A percentile compares a stretch with the other conserved stretches of the same genome.
Evolutionary conservation across 2,888 invertebrate species (phyloP).

Genomic region (Eupithecia dodoneata): DNA sequence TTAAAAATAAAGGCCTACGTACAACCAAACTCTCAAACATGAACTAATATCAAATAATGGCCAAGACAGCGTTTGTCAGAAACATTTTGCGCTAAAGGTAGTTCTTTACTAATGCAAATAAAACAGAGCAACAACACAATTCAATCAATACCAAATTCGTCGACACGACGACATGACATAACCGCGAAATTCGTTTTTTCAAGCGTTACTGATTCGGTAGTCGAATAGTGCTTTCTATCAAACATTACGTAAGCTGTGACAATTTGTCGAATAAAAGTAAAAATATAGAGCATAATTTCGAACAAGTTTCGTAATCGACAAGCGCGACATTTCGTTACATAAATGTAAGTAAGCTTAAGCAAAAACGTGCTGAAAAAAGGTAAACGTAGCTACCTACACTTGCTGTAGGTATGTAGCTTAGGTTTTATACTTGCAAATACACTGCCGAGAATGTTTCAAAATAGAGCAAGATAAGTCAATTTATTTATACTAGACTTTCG

Average conservation of each 20-base stretch:
- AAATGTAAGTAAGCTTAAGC: not conserved
- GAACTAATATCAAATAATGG: not conserved
- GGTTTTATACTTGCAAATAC: not conserved
- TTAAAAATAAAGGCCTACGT: not conserved
- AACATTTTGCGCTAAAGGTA: not conserved
- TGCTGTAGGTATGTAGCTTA: not conserved
- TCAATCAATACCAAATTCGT: conserved; percentile 20
- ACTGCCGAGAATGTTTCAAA: not conserved
- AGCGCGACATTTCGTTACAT: conserved; percentile 9
- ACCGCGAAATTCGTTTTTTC: conserved; percentile 37
- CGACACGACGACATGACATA: conserved; percentile 38
- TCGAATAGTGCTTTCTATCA: conserved; percentile 38
- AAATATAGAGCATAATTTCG: conserved; percentile 28
- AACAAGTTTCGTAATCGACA: conserved; percentile 24
- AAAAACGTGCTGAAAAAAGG: not conserved
- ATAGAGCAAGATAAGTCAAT: not conserved
- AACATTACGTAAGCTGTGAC: conserved; percentile 37
- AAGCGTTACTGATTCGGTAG: conserved; percentile 31
- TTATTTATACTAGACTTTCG: not conserved
- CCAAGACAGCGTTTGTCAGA: not conserved
- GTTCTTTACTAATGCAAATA: conserved; percentile 14
- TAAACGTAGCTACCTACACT: not conserved
- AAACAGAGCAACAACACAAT: conserved; percentile 23
- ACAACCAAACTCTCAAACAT: not conserved
- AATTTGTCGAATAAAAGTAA: conserved; percentile 35